Percentiles rank a stretch among this genome's conserved stretches.
Evolutionary conservation across 2,113 vertebrate genomes (phyloP).

Genomic region (Cyanistes caeruleus): DNA sequence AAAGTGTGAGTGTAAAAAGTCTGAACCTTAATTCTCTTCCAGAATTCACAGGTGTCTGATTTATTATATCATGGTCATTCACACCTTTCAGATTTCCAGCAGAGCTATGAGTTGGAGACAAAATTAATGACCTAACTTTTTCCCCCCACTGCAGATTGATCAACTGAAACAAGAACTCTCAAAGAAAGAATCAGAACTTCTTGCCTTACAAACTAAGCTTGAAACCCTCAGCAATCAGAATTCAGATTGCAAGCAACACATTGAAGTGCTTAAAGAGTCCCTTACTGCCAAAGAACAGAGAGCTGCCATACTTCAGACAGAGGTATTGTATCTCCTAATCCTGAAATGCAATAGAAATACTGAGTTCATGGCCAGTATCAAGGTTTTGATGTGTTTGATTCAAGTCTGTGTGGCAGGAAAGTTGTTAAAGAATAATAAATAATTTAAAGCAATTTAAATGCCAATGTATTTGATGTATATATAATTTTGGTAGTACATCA

Average conservation of each 20-base stretch:
- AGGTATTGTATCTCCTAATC: conserved; percentile 79
- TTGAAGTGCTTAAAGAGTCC: conserved; percentile 99
- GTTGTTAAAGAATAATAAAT: not conserved
- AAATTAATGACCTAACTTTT: not conserved
- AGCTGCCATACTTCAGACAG: conserved; percentile 98
- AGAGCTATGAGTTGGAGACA: not conserved
- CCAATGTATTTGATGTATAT: not conserved
- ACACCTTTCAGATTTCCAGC: not conserved
- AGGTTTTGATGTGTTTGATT: not conserved
- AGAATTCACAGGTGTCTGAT: not conserved
- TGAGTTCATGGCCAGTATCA: not conserved
- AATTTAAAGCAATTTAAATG: not conserved
- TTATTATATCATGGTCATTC: not conserved
- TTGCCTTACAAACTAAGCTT: conserved; percentile 98
- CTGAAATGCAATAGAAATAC: not conserved
- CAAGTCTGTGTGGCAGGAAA: not conserved
- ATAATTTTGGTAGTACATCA: not conserved
- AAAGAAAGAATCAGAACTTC: conserved; percentile 97
- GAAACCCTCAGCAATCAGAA: conserved; percentile 99
- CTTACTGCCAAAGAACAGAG: conserved; percentile 99
- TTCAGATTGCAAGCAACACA: conserved; percentile 99
- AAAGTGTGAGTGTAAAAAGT: not conserved
- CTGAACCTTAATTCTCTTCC: not conserved
- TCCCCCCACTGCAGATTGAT: conserved; percentile 82
- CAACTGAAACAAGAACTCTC: conserved; percentile 98